A percentile compares a stretch with the other conserved stretches of the same genome.
phyloP scores from a whole-genome alignment of 92 coral and sea anemone species.

The Phenganax marumi region DNA sequence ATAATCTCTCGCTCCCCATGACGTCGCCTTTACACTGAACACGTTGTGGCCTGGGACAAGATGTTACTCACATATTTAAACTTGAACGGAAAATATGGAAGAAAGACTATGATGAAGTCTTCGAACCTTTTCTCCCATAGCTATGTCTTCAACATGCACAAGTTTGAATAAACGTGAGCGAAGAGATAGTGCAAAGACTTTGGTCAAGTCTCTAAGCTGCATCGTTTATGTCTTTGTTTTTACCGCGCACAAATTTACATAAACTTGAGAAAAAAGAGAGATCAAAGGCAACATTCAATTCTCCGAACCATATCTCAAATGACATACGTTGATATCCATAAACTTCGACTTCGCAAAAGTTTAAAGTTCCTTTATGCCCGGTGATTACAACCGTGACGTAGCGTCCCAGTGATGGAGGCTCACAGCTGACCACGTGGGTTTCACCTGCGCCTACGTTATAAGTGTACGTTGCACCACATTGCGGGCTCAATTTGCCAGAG shows the following conservation, averaged over 20 bases:
- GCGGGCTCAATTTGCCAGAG: background rate
- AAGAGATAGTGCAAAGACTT: too few relatives aligned
- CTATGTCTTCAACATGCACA: too few relatives aligned
- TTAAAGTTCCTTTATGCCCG: background rate
- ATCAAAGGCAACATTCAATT: too few relatives aligned
- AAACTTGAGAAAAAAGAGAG: too few relatives aligned
- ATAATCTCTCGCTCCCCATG: conserved; percentile 9
- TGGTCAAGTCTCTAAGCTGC: too few relatives aligned
- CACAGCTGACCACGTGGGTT: background rate
- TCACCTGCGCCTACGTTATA: conserved; percentile 11
- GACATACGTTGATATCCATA: conserved; percentile 23
- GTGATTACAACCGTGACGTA: background rate
- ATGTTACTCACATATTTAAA: too few relatives aligned
- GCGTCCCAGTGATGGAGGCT: conserved; percentile 5
- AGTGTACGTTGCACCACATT: conserved; percentile 7
- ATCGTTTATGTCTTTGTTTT: too few relatives aligned
- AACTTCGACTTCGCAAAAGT: conserved; percentile 15
- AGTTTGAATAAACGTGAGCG: too few relatives aligned
- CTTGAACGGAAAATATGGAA: too few relatives aligned
- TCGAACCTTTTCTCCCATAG: too few relatives aligned
- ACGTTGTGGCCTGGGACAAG: conserved; percentile 11
- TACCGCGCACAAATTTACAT: too few relatives aligned
- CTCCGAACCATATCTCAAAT: background rate
- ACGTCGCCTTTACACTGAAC: conserved; percentile 8
- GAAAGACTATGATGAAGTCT: too few relatives aligned